Evolutionary conservation across 2,888 invertebrate species (phyloP), one percentile per base, ranked within the genome.

Genomic region (Galerucella nymphaeae): DNA sequence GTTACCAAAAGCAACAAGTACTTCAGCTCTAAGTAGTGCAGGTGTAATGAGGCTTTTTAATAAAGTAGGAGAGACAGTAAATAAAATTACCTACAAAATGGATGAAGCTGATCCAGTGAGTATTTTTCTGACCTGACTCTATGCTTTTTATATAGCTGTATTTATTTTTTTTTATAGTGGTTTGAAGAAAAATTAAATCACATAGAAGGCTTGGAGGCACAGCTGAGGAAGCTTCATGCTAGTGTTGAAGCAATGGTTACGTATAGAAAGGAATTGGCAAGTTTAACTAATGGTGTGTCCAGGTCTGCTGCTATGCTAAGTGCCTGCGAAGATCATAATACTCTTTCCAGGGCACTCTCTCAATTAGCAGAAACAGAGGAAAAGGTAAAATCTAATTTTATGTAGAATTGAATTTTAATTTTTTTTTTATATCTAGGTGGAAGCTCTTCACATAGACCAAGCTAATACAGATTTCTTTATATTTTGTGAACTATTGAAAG

Each of bases 81-180:
- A 97, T 86, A 99, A 99, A 89, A 98, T 99, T 82, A 96, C 98
- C 0, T 98, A 96, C 87, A 96, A 96, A 88, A 99, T 99, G 98
- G 99, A 99, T 84, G 99, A 99, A 88, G 95, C 94, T 74, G 99
- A 99, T 88, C 94, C 97, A 81, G 97, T 98, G 87, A 91, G 90
- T 87, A 38, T 9, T 38, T 38, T 38, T 38, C 8, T 38, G 30
- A n/a, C 48, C 6, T n/a, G 1, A 2, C 4, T 41, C 53, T 66
- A 55, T 20, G 10, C 23, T 10, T n/a, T 42, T 45, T 23, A n/a
- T 66, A 63, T 50, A 53, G n/a, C n/a, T n/a, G n/a, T 50, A 8
- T 48, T 16, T 57, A 8, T 48, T n/a, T 42, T 55, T 64, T 38
- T 18, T 38, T 30, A 61, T 20, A 98, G 96, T 99, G 99, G 99